A percentile compares a stretch with the other conserved stretches of the same genome.
Conservation (phyloP, 2,888 invertebrate genomes). For the Lumbricus terrestris region DNA sequence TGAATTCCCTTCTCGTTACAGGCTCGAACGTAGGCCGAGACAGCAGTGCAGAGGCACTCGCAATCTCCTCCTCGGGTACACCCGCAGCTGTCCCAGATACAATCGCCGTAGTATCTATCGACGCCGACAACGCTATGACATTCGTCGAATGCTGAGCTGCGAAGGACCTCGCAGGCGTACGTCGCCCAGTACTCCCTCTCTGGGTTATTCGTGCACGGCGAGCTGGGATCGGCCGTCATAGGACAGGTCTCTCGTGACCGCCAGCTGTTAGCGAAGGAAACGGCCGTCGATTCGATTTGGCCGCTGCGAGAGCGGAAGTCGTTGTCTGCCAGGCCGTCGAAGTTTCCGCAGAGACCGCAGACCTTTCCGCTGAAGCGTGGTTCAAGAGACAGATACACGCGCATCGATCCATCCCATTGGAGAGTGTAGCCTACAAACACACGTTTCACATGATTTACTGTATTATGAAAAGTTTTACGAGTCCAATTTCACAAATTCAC, state of each 20-base stretch:
- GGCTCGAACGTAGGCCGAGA: conserved; percentile 82
- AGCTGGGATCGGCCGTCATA: background rate
- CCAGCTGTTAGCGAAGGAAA: conserved; percentile 36
- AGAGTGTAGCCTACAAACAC: conserved; percentile 59
- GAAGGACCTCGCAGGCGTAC: conserved; percentile 73
- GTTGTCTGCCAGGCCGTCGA: conserved; percentile 78
- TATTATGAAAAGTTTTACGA: no score
- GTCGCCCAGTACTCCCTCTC: conserved; percentile 79
- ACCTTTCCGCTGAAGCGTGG: conserved; percentile 60
- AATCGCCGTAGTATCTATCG: conserved; percentile 54
- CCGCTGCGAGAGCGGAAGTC: conserved; percentile 67
- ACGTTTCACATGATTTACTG: background rate
- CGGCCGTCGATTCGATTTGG: conserved; percentile 30
- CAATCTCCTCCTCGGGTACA: conserved; percentile 88
- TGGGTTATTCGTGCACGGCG: conserved; percentile 61
- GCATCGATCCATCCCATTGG: conserved; percentile 86
- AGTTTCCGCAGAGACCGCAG: conserved; percentile 86
- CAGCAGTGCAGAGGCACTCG: conserved; percentile 82
- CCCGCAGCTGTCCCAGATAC: conserved; percentile 81
- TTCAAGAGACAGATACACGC: conserved; percentile 74
- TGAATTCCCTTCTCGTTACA: conserved; percentile 76
- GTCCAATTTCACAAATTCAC: no score
- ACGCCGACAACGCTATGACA: conserved; percentile 75
- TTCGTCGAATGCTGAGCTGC: conserved; percentile 70
- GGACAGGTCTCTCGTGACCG: conserved; percentile 29